phyloP scores from a whole-genome alignment of 2,888 invertebrate species.

The Thymelicus lineola region DNA sequence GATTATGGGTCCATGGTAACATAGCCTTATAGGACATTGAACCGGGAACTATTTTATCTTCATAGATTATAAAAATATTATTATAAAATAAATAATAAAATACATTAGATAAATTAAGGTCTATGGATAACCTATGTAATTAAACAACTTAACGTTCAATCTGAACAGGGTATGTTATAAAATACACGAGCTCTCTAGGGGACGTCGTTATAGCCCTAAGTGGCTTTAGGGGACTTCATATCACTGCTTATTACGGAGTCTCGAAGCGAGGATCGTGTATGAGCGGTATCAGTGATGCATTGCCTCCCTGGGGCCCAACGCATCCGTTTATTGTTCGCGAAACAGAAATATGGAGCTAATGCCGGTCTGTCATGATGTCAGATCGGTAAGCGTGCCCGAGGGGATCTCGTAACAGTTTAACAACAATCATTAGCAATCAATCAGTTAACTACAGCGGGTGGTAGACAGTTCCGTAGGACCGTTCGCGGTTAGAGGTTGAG shows the following conservation, averaged over 20 bases:
- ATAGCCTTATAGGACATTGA: neutral
- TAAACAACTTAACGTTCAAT: neutral
- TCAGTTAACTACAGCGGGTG: conserved; percentile 69
- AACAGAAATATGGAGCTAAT: conserved; percentile 47
- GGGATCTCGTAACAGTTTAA: conserved; percentile 72
- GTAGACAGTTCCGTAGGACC: conserved; percentile 56
- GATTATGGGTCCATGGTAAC: no score
- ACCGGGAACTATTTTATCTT: neutral
- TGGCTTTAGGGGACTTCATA: conserved; percentile 59
- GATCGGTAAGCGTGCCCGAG: conserved; percentile 53
- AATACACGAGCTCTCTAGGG: conserved; percentile 53
- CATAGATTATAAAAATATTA: no score
- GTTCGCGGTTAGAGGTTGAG: conserved; percentile 61
- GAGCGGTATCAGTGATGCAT: conserved; percentile 67
- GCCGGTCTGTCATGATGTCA: conserved; percentile 45
- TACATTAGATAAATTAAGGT: no score
- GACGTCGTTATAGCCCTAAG: conserved; percentile 63
- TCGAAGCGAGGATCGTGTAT: conserved; percentile 56
- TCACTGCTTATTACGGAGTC: conserved; percentile 62
- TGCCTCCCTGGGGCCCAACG: conserved; percentile 60
- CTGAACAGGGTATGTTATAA: neutral
- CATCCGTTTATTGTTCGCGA: conserved; percentile 66
- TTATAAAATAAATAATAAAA: no score
- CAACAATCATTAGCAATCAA: conserved; percentile 81
- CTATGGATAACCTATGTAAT: neutral